Evolutionary conservation across 1,140 invertebrate genomes (phyloP).

Genomic region (Cepaea nemoralis): DNA sequence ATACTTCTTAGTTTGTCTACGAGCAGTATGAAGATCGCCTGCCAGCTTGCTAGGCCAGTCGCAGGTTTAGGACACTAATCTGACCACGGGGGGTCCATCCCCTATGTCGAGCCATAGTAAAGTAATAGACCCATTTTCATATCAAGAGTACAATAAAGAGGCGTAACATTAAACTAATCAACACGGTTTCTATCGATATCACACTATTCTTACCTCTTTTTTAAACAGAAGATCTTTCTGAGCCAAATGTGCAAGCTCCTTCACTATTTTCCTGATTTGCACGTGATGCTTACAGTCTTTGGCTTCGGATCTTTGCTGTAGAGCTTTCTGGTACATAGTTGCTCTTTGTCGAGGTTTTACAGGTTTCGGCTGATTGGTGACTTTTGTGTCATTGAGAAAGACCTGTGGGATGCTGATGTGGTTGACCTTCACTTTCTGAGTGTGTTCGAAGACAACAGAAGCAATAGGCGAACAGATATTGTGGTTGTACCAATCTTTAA

Average conservation of each 20-base stretch:
- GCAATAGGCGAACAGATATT: neutral
- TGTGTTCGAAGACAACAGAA: neutral
- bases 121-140: too few species aligned
- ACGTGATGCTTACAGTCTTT: too few species aligned
- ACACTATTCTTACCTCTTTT: slow-evolving; percentile 14
- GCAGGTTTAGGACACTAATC: too few species aligned
- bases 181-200: too few species aligned
- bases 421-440: neutral
- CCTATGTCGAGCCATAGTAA: too few species aligned
- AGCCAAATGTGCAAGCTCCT: neutral
- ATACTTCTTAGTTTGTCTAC: too few species aligned
- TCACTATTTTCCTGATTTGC: neutral
- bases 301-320: slow-evolving; percentile 21
- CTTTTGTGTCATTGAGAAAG: neutral
- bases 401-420: neutral
- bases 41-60: too few species aligned
- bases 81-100: too few species aligned
- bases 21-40: too few species aligned
- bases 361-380: neutral
- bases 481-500: neutral
- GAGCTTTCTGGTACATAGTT: slow-evolving; percentile 13
- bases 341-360: neutral
- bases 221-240: neutral
- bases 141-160: too few species aligned
- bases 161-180: too few species aligned